Evolutionary conservation across 2,797 vertebrate species (phyloP).

Genomic region (Lagocephalus sceleratus): DNA sequence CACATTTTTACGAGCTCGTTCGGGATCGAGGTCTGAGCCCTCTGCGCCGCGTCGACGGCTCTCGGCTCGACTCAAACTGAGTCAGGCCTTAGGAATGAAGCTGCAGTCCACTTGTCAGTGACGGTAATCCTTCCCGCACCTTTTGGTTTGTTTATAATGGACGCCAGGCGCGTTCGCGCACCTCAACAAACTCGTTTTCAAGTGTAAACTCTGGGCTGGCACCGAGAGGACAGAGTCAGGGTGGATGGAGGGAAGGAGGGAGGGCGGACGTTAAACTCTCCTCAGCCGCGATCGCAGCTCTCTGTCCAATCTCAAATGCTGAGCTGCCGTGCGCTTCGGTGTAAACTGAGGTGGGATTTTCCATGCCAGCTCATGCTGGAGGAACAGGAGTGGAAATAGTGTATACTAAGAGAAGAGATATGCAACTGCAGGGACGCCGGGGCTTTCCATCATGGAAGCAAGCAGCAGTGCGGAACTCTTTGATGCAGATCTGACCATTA

Average conservation of each 20-base stretch:
- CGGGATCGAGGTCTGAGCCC: too few species aligned
- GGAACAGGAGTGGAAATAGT: constrained; percentile 45
- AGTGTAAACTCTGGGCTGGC: constrained; percentile 54
- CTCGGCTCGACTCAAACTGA: not conserved
- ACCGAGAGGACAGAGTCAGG: constrained; percentile 17
- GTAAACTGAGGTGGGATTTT: constrained; percentile 65
- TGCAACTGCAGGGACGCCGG: constrained; percentile 38
- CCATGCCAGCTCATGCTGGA: constrained; percentile 69
- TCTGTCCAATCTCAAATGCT: constrained; percentile 41
- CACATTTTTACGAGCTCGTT: too few species aligned
- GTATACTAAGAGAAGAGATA: constrained; percentile 40
- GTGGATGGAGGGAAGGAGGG: constrained; percentile 17
- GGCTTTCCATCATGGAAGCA: constrained; percentile 49
- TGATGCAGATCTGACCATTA: constrained; percentile 20
- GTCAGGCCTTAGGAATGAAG: constrained; percentile 2
- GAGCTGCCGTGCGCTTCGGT: constrained; percentile 46
- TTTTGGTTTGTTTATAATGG: constrained; percentile 39
- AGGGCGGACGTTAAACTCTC: constrained; percentile 25
- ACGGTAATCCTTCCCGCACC: constrained; percentile 30
- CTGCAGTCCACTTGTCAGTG: constrained; percentile 26
- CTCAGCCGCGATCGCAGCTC: constrained; percentile 35
- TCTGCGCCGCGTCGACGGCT: not conserved
- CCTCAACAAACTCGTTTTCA: constrained; percentile 13
- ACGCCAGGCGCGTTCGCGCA: constrained; percentile 32
- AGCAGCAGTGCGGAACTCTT: constrained; percentile 17